Evolutionary conservation across 2,888 invertebrate genomes (phyloP).

Genomic region (Oxytorus armatus): DNA sequence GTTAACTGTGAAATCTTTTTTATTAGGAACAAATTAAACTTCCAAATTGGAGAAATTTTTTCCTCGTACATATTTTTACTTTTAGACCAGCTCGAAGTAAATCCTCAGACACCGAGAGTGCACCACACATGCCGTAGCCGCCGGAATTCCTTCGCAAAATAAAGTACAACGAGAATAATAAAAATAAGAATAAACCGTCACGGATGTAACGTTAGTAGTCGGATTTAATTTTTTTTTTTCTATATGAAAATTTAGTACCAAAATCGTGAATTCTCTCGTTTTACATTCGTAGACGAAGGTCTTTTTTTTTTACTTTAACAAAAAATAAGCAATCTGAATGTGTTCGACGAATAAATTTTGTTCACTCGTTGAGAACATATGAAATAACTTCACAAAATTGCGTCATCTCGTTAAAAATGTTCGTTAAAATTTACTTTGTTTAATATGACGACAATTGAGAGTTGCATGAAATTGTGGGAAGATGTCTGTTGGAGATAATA

Average conservation of each 20-base stretch:
- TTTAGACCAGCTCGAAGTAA: no score
- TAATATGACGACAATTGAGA: constrained; percentile 1
- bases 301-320: neutral
- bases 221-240: constrained; percentile 8
- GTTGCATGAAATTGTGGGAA: neutral
- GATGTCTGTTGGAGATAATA: constrained; percentile 6
- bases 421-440: neutral
- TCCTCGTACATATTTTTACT: no score
- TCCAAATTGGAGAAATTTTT: no score
- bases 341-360: neutral
- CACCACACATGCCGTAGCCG: no score
- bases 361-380: neutral
- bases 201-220: constrained; percentile 1
- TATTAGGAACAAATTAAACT: neutral
- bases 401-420: neutral
- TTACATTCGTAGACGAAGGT: neutral
- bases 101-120: no score
- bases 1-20: neutral
- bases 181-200: constrained; percentile 11
- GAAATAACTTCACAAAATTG: neutral
- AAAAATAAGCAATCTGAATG: neutral
- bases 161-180: neutral
- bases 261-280: constrained; percentile 10
- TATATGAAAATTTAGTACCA: constrained; percentile 15
- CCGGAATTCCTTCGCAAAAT: no score